Conservation (phyloP, 2,888 invertebrate genomes). For the Drosophila borealis region DNA sequence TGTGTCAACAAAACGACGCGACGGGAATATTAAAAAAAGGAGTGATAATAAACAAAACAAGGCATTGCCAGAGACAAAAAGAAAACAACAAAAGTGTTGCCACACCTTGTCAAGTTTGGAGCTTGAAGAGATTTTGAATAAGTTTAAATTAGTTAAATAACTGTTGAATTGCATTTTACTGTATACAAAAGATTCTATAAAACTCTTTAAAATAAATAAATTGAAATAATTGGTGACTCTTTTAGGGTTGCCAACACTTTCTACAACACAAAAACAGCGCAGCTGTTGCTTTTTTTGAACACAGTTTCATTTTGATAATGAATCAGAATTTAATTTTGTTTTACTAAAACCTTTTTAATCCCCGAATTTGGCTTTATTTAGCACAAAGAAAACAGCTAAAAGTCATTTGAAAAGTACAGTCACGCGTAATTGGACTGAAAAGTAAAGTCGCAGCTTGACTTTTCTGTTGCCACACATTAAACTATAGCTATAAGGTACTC, state of each 20-base stretch:
- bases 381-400: not conserved
- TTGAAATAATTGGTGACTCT: too few relatives aligned
- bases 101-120: not conserved
- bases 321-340: too few relatives aligned
- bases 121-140: not conserved
- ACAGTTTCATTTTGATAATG: not conserved
- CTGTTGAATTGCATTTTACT: too few relatives aligned
- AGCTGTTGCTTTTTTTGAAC: not conserved
- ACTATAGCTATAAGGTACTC: too few relatives aligned
- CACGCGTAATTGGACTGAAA: not conserved
- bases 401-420: not conserved
- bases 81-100: not conserved
- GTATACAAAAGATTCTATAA: too few relatives aligned
- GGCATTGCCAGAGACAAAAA: not conserved
- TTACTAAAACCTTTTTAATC: too few relatives aligned
- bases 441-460: not conserved
- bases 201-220: not conserved
- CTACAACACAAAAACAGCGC: not conserved
- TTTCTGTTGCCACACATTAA: too few relatives aligned
- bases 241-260: not conserved
- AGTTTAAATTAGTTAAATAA: too few relatives aligned
- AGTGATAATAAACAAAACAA: not conserved
- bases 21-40: slow-evolving; percentile 33
- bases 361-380: not conserved
- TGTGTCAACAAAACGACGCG: slow-evolving; percentile 41